Evolutionary conservation across 2,113 vertebrate genomes (phyloP), one percentile per base, ranked within the genome.

Genomic region (Microtus richardsoni): DNA sequence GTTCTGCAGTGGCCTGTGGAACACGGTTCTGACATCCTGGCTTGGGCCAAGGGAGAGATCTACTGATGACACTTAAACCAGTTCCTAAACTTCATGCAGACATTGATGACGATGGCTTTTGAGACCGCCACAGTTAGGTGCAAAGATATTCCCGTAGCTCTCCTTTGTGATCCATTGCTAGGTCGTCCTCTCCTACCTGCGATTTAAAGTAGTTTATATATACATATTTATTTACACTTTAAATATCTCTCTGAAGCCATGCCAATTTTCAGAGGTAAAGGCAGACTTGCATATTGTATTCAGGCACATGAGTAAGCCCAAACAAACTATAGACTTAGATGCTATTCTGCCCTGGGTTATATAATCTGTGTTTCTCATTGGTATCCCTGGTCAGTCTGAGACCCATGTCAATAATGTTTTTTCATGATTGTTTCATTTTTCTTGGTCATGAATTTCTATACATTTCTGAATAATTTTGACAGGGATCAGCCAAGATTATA

Each of bases 391-490:
- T 83, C 66, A 66, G 62, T 54, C 71, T 82, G 91, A 96, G 62
- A 71, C 14, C 64, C 91, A 0, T 44, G 13, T 96, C 95, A 97
- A 44, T 96, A 79, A 95, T 68, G 93, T 78, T 80, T 44, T 95
- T 64, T 52, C 87, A 74, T 54, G 24, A 36, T 75, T 93, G 26
- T 33, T 49, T 91, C 79, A 21, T 91, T 60, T 95, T 95, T 93
- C 64, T 92, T 74, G 54, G 39, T 41, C 24, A 26, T 70, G 84
- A 90, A 94, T 91, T 87, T 68, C 54, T 93, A 78, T 36, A 54
- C 95, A 83, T 62, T 86, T 96, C 91, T 26, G 88, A 96, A 47
- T 84, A 89, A 47, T 95, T 97, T 82, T 64, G 83, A 58, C 5
- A 86, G 24, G 47, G 47, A 82, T n/a, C 91, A 22, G 83, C 88